phyloP scores from a whole-genome alignment of 2,113 vertebrate genomes.

The Morone saxatilis region DNA sequence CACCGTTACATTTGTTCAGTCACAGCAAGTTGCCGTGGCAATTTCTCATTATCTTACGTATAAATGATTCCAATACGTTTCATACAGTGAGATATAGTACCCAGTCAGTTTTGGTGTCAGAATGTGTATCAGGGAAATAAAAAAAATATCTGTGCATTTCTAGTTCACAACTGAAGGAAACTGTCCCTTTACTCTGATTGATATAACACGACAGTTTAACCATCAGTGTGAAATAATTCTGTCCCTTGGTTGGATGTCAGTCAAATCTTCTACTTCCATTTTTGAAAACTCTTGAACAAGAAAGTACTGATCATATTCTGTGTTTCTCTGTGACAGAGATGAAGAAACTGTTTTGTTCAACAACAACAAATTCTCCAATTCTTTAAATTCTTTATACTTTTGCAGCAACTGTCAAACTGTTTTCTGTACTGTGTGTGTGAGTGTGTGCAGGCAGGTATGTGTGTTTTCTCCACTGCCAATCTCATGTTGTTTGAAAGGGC shows the following conservation, averaged over 20 bases:
- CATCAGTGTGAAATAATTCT: neutral
- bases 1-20: neutral
- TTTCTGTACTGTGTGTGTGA: neutral
- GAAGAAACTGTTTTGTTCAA: neutral
- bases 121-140: neutral
- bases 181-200: neutral
- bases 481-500: constrained; percentile 56
- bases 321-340: neutral
- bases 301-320: neutral
- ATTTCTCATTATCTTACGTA: too few species aligned
- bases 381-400: neutral
- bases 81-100: neutral
- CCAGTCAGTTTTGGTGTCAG: neutral
- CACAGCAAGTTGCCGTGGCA: neutral
- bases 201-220: neutral
- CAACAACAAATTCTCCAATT: neutral
- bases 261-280: neutral
- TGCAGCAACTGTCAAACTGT: constrained; percentile 34
- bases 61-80: neutral
- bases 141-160: neutral
- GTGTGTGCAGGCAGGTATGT: neutral
- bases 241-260: neutral
- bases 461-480: constrained; percentile 43
- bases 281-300: neutral
- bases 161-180: neutral